phyloP scores from a whole-genome alignment of 2,113 vertebrate genomes.

The Nesospiza acunhae region DNA sequence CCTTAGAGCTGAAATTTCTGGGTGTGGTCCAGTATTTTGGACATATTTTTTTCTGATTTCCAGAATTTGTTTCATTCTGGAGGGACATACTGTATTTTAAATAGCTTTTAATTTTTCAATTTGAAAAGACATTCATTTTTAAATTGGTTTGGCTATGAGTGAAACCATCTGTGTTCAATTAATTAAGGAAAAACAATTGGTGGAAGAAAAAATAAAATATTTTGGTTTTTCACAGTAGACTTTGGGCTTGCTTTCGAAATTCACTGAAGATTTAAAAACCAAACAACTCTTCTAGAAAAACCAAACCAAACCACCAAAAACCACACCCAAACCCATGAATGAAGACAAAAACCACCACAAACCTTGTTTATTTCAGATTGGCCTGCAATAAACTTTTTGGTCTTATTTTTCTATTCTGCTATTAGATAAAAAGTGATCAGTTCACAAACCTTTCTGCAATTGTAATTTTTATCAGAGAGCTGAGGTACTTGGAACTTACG shows the following conservation, averaged over 20 bases:
- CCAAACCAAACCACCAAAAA: background rate
- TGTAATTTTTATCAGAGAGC: background rate
- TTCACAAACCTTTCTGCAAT: background rate
- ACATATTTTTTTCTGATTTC: background rate
- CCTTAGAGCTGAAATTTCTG: background rate
- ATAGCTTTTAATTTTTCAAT: background rate
- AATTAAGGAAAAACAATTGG: background rate
- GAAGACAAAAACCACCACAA: rapidly evolving
- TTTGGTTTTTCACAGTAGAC: background rate
- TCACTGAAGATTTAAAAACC: background rate
- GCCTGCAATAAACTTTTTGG: background rate
- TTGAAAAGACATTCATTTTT: background rate
- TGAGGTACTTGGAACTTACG: background rate
- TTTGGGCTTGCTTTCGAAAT: background rate
- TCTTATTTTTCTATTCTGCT: background rate
- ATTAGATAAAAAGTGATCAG: background rate
- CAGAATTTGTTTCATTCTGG: background rate
- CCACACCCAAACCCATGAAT: background rate
- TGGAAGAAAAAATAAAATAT: background rate
- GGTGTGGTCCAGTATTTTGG: background rate
- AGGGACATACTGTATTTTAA: background rate
- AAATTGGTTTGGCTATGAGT: background rate
- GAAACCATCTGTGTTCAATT: background rate
- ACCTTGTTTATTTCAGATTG: background rate
- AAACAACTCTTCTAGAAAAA: background rate